phyloP scores from a whole-genome alignment of 1,140 invertebrate genomes.

The Luehdorfia chinensis region DNA sequence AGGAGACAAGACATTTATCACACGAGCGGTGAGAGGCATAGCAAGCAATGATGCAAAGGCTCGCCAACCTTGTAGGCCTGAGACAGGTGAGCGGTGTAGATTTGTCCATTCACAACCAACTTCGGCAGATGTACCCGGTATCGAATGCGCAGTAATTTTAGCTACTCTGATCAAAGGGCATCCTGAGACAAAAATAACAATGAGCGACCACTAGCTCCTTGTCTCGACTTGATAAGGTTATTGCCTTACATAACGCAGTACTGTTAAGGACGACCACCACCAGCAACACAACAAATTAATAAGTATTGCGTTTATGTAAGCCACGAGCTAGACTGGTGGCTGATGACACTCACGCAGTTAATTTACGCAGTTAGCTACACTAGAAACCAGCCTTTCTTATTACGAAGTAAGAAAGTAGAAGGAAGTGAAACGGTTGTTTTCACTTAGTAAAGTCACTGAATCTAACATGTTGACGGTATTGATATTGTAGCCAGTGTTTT shows the following conservation, averaged over 20 bases:
- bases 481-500: constrained; percentile 8
- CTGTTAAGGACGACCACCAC: constrained; percentile 26
- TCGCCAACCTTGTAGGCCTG: constrained; percentile 28
- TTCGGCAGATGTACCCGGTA: constrained; percentile 4
- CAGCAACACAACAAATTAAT: constrained; percentile 14
- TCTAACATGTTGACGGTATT: constrained; percentile 3
- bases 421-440: constrained; percentile 23
- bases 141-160: constrained; percentile 30
- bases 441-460: constrained; percentile 14
- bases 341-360: constrained; percentile 19
- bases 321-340: constrained; percentile 4
- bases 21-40: constrained; percentile 25
- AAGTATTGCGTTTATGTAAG: constrained; percentile 13
- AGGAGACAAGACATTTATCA: not conserved
- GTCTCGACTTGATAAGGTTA: constrained; percentile 34
- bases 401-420: constrained; percentile 29
- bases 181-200: constrained; percentile 33
- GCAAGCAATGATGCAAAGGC: not conserved
- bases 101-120: constrained; percentile 15
- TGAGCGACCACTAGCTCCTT: constrained; percentile 13
- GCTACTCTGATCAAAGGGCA: constrained; percentile 24
- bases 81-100: constrained; percentile 18
- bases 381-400: constrained; percentile 22
- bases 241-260: constrained; percentile 36
- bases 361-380: constrained; percentile 53